Percentiles rank a stretch among this genome's conserved stretches.
These are phyloP conservation scores for Rattus norvegicus DNA, from an alignment of 2,113 vertebrate genomes.

Conservation along the genomic window GRCr8 NC_086032.1:102558501-102559000, in stretches of 20 bases:
- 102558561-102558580: background rate
- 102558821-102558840: background rate
- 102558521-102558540: slow-evolving; percentile 1
- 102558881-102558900: background rate
- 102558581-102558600: background rate
- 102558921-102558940: background rate
- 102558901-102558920: background rate
- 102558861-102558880: slow-evolving; percentile 15
- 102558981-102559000: background rate
- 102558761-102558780: background rate
- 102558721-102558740: background rate
- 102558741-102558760: background rate
- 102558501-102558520: background rate
- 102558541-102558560: background rate
- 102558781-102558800: background rate
- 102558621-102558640: background rate
- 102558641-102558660: slow-evolving; percentile 51
- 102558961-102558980: background rate
- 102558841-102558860: background rate
- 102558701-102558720: slow-evolving; percentile 41
- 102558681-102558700: background rate
- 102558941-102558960: background rate
- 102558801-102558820: background rate
- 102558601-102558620: background rate
- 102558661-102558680: slow-evolving; percentile 38